Percentiles rank a stretch among this genome's conserved stretches.
Evolutionary conservation across 2,888 invertebrate species (phyloP).

Genomic region (Lottia gigantea): DNA sequence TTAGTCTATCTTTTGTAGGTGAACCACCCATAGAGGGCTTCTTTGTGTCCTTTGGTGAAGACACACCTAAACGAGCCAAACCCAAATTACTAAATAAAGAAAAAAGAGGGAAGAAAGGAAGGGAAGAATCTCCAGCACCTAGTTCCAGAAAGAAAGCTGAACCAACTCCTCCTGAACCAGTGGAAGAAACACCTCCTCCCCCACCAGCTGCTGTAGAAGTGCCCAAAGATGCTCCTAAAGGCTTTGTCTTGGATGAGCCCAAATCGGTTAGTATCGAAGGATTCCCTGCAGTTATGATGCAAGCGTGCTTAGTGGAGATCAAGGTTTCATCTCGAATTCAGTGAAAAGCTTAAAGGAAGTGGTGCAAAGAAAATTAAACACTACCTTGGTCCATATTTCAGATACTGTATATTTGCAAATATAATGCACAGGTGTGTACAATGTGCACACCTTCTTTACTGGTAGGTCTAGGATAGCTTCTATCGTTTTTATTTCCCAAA

Average conservation of each 20-base stretch:
- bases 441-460: too few species aligned
- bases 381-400: too few species aligned
- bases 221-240: slow-evolving; percentile 11
- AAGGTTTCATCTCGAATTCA: too few species aligned
- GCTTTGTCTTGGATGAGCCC: not conserved
- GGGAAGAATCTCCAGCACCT: not conserved
- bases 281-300: too few species aligned
- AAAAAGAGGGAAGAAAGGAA: slow-evolving; percentile 9
- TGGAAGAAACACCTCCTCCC: not conserved
- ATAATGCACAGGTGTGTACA: too few species aligned
- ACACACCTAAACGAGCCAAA: slow-evolving; percentile 78
- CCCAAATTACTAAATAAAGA: slow-evolving; percentile 63
- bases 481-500: too few species aligned
- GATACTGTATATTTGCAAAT: too few species aligned
- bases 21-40: slow-evolving; percentile 71
- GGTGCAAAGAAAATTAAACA: too few species aligned
- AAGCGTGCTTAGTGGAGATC: too few species aligned
- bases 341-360: too few species aligned
- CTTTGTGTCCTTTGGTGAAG: slow-evolving; percentile 91
- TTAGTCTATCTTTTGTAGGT: too few species aligned
- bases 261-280: not conserved
- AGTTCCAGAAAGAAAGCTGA: not conserved
- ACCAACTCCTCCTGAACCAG: not conserved
- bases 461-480: too few species aligned
- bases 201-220: not conserved